Evolutionary conservation across 2,113 vertebrate genomes (phyloP).

Genomic region (Halichoeres trimaculatus): DNA sequence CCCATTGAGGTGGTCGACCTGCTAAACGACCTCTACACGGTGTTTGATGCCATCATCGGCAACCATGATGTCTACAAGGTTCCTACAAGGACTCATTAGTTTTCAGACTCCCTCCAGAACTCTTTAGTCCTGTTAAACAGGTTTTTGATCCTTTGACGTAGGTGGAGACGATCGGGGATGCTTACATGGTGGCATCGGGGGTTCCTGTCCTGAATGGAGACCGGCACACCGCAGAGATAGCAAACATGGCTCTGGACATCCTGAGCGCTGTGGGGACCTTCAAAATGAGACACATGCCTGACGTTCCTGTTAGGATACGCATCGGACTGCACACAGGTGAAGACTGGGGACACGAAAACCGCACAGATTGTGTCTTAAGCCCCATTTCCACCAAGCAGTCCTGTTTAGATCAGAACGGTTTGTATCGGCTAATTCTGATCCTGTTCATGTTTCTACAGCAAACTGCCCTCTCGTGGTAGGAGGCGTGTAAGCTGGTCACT

Average conservation of each 20-base stretch:
- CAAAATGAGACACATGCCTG: slow-evolving; percentile 88
- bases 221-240: slow-evolving; percentile 84
- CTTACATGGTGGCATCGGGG: slow-evolving; percentile 87
- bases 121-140: not conserved
- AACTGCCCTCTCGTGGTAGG: no score
- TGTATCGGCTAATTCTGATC: no score
- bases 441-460: no score
- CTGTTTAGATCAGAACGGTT: no score
- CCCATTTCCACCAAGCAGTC: no score
- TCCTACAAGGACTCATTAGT: no score
- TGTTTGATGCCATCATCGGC: slow-evolving; percentile 86
- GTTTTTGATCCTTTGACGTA: slow-evolving; percentile 16
- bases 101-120: no score
- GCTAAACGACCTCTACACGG: slow-evolving; percentile 87
- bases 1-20: slow-evolving; percentile 88
- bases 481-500: no score
- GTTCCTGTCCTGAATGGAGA: slow-evolving; percentile 81
- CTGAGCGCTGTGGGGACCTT: slow-evolving; percentile 85
- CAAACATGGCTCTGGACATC: slow-evolving; percentile 88
- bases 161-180: slow-evolving; percentile 88
- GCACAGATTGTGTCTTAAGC: no score
- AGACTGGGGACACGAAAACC: not conserved
- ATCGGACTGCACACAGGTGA: slow-evolving; percentile 86
- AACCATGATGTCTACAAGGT: slow-evolving; percentile 89
- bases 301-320: slow-evolving; percentile 84